These are phyloP conservation scores for Maniola hyperantus DNA, from an alignment of 2,888 invertebrate species.

Conservation along the genomic window DNA sequence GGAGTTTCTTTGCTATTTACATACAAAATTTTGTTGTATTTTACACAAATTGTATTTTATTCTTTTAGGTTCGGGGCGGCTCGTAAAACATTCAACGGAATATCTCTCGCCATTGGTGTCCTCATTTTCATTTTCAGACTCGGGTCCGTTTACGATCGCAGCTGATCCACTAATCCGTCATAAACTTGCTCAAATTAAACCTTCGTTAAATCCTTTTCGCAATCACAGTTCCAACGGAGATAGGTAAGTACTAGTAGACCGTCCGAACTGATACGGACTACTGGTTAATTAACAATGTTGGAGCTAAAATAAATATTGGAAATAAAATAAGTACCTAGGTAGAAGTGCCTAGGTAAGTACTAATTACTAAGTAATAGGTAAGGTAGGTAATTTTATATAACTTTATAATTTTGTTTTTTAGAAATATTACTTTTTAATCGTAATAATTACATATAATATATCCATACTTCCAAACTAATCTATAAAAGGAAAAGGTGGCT, in stretches of 20 bases:
- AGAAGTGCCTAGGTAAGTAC: no score
- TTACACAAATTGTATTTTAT: conserved; percentile 16
- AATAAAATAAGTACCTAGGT: no score
- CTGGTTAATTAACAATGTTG: neutral
- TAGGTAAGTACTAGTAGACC: conserved; percentile 6
- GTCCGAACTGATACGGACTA: conserved; percentile 3
- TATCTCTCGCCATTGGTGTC: conserved; percentile 18
- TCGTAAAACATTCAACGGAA: conserved; percentile 16
- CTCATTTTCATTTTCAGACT: conserved; percentile 31
- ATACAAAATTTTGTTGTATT: conserved; percentile 7
- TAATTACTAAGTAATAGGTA: no score
- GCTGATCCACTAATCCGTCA: conserved; percentile 33
- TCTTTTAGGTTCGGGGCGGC: conserved; percentile 4
- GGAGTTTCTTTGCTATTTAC: neutral
- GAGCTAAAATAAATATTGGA: neutral
- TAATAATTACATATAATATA: no score
- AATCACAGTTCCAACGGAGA: conserved; percentile 22
- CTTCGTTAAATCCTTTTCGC: conserved; percentile 32
- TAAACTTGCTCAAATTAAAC: conserved; percentile 30
- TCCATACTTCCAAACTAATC: no score
- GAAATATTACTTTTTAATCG: no score
- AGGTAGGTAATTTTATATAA: no score
- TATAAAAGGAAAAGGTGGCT: no score
- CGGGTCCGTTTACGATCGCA: conserved; percentile 30
- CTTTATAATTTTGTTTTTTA: no score